Evolutionary conservation across 2,888 invertebrate species (phyloP), one percentile per base, ranked within the genome.

Genomic region (Aplocera efformata): DNA sequence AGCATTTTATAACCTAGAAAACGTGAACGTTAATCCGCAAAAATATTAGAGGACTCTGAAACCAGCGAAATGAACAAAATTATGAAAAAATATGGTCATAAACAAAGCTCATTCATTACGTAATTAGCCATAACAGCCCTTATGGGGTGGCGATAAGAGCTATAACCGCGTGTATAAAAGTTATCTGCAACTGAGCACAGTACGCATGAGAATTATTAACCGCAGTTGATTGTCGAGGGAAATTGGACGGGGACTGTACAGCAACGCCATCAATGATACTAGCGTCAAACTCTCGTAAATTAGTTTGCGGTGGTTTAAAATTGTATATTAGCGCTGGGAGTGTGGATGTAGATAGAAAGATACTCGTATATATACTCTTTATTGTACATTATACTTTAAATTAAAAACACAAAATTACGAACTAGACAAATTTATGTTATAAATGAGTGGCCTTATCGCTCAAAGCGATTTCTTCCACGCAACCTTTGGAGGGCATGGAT

Each of bases 211-310:
- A 62, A 70, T 72, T 74, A 78, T 75, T 79, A 79, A 71, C 72
- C 60, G 62, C 70, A 67, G 68, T 71, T 77, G 74, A 79, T 79
- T 76, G 71, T 69, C 60, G 64, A 59, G 56, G 69, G 65, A 72
- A 76, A 77, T 79, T 77, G 77, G 71, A 72, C 65, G 64, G 71
- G 72, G 70, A 72, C 66, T 60, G 67, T 68, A 66, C 61, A 63
- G 54, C 60, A 53, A 55, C 45, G 58, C 54, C 58, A 53, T 59
- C 67, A 67, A 65, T 61, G 58, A 60, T 53, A 58, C 52, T 59
- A 50, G 52, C 52, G 53, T 58, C 58, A 59, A 53, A 52, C 39
- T 52, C 36, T 32, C 49, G 44, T 59, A 53, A 50, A 55, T 51
- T 50, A 51, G 49, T 45, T 48, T 45, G 41, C 41, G 32, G 32